These are phyloP conservation scores for Pseudocheirus occidentalis DNA, from an alignment of 2,797 vertebrate species.

Conservation along the genomic window DNA sequence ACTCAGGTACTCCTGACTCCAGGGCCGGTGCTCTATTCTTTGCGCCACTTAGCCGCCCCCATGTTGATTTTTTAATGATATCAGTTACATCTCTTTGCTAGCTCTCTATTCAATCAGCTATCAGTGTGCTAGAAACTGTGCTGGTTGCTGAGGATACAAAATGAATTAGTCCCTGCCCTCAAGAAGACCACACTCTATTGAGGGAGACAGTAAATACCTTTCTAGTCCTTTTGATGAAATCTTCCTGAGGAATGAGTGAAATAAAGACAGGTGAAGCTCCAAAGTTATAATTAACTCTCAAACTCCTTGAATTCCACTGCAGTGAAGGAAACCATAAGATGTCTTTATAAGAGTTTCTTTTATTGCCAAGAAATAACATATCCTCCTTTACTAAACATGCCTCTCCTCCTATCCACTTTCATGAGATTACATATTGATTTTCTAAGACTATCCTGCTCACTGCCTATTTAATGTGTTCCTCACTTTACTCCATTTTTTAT, in stretches of 20 bases:
- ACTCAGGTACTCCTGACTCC: no score
- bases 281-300: neutral
- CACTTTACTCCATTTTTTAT: neutral
- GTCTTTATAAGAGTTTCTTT: neutral
- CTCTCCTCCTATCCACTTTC: neutral
- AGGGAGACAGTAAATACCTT: neutral
- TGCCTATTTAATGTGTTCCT: neutral
- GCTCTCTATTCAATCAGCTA: no score
- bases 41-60: no score
- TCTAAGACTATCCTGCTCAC: neutral
- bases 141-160: no score
- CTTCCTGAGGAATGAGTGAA: neutral
- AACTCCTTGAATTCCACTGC: neutral
- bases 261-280: neutral
- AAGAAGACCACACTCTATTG: neutral
- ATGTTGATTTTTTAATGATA: no score
- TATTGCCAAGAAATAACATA: neutral
- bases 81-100: no score
- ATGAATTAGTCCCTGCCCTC: no score
- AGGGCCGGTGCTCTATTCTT: no score
- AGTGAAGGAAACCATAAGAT: neutral
- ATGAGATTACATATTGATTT: neutral
- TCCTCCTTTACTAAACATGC: neutral
- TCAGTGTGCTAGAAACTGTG: no score
- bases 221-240: neutral